Evolutionary conservation across 2,888 invertebrate species (phyloP), one percentile per base, ranked within the genome.

Genomic region (Ceriagrion tenellum): DNA sequence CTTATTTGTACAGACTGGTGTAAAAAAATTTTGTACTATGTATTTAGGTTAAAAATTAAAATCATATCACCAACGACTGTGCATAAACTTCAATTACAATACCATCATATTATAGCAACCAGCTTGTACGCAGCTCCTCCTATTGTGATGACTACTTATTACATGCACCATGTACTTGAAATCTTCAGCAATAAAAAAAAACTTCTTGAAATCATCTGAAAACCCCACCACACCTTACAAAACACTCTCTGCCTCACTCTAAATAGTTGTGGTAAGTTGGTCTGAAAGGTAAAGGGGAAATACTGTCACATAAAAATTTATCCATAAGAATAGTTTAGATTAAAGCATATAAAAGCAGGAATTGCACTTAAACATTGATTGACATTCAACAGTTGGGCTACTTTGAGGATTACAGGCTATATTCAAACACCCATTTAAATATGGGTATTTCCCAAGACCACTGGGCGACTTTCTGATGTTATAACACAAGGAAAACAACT

Each of bases 21-120:
- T 93, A 81, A 93, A 93, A 93, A 89, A 63, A 93, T 93, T 93
- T 93, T 93, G 93, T 93, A 93, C 93, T 93, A 93, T 93, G 69
- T 91, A 89, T 89, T 55, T 89, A 55, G 26, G 69, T 59, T 59
- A 23, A 13, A 93, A 93, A 90, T 35, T 26, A 93, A 93, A 93
- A 93, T 69, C 20, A 91, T 59, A 69, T 93, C 26, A 93, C 59
- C 63, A 69, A 40, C 30, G 20, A 59, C 59, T 93, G 93, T 69
- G 93, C 93, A 93, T 35, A 30, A 59, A 59, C 13, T 8, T 90
- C 90, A 90, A 56, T 90, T 56, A 59, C 35, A 56, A 55, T 90
- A 47, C 59, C 55, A 56, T 35, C 59, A 26, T 89, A 20, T 89
- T 55, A 55, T 55, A 89, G 47, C 47, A 55, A 55, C 26, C 89